Conservation (phyloP, 2,888 invertebrate species). For the Caenorhabditis sp. region DNA sequence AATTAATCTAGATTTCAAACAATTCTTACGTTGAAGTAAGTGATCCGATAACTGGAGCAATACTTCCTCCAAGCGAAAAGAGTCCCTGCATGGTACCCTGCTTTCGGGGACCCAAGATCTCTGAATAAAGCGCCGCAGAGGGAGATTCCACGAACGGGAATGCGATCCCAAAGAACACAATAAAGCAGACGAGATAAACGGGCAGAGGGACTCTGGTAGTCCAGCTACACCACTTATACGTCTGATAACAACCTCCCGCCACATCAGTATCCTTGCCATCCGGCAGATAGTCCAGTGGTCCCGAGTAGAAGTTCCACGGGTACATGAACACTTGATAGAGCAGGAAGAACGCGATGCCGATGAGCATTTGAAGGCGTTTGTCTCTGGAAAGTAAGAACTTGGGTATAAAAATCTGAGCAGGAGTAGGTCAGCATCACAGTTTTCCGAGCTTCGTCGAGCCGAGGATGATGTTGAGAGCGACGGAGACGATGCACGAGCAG, state of each 20-base stretch:
- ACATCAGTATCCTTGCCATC: slow-evolving; percentile 60
- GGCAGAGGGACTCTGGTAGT: slow-evolving; percentile 67
- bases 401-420: slow-evolving; percentile 6
- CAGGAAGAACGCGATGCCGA: slow-evolving; percentile 65
- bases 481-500: slow-evolving; percentile 64
- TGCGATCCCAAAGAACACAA: slow-evolving; percentile 70
- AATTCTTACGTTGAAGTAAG: slow-evolving; percentile 37
- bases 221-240: slow-evolving; percentile 65
- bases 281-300: slow-evolving; percentile 56
- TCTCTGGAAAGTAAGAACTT: slow-evolving; percentile 55
- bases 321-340: slow-evolving; percentile 66
- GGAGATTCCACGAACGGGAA: slow-evolving; percentile 69
- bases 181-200: slow-evolving; percentile 63
- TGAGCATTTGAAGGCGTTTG: slow-evolving; percentile 67
- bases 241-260: slow-evolving; percentile 65
- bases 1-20: no score
- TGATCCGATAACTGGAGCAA: slow-evolving; percentile 56
- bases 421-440: slow-evolving; percentile 41
- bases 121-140: slow-evolving; percentile 65
- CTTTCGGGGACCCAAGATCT: slow-evolving; percentile 66
- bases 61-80: slow-evolving; percentile 57
- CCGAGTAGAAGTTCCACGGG: slow-evolving; percentile 69
- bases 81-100: slow-evolving; percentile 66
- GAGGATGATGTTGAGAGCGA: slow-evolving; percentile 57
- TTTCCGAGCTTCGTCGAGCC: slow-evolving; percentile 66